phyloP scores from a whole-genome alignment of 2,797 vertebrate genomes.

The Catamblyrhynchus diadema region DNA sequence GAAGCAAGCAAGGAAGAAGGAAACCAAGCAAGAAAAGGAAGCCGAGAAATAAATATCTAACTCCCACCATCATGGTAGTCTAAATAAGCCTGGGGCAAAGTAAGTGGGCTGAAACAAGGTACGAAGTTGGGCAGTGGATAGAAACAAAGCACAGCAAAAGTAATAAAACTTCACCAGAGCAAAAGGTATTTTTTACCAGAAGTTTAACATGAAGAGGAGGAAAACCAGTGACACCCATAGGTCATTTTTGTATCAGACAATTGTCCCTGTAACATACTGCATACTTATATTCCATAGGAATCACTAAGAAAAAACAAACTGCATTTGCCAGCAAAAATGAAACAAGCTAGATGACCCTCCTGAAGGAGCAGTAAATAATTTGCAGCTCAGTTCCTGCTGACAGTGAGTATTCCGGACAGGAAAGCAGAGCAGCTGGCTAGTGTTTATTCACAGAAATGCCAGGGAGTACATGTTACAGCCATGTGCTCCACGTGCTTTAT shows the following conservation, averaged over 20 bases:
- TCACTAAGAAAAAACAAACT: neutral
- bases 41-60: neutral
- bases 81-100: neutral
- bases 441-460: constrained; percentile 41
- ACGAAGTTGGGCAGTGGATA: neutral
- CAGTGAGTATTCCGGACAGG: neutral
- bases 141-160: neutral
- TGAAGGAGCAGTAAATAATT: neutral
- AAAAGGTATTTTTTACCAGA: neutral
- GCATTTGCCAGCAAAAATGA: neutral
- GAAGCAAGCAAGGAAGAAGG: neutral
- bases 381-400: constrained; percentile 43
- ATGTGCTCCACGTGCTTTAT: neutral
- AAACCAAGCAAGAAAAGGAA: neutral
- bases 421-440: constrained; percentile 28
- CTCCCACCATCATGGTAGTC: neutral
- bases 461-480: constrained; percentile 12
- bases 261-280: neutral
- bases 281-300: neutral
- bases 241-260: constrained; percentile 16
- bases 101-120: neutral
- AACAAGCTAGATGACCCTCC: neutral
- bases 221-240: constrained; percentile 53
- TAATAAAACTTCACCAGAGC: neutral
- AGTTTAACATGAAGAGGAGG: neutral